Evolutionary conservation across 2,888 invertebrate species (phyloP), one percentile per base, ranked within the genome.

Genomic region (Lumbricus terrestris): DNA sequence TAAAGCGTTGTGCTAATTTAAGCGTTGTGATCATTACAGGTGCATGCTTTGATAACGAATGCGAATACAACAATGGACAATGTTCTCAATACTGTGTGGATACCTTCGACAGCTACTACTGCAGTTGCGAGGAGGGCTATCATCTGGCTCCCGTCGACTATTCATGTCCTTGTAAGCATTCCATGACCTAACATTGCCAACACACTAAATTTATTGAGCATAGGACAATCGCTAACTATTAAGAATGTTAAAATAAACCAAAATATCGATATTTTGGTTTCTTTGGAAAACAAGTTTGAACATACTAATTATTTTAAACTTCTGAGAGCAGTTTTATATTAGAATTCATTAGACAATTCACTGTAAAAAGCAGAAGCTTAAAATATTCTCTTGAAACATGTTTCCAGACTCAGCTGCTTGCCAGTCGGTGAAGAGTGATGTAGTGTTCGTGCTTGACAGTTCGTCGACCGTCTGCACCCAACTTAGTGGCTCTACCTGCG

Each of bases 11-110:
- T 35, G 35, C 85, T 85, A 37, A 35, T 34, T 20, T 5, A 34
- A 35, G 5, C 29, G 11, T 5, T 42, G 33, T 42, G 29, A 20
- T 34, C 33, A 54, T 69, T 54, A 23, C 69, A 37, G 89, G 69
- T 33, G 15, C 54, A 34, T 69, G 54, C 33, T 47, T 34, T 38
- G 54, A 38, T 23, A 90, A 92, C 69, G 91, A 92, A 89, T 92
- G 92, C 89, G 37, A 35, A 6, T 35, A 40, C n/a, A 88, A 90
- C 88, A 92, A 92, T 38, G 92, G 92, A 37, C 91, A 91, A 13
- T 92, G 92, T 82, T 82, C 89, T 23, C 92, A 92, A 42, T 42
- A 82, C 29, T 92, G 92, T 83, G 89, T 91, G 33, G 91, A 92
- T 88, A 91, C 91, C 82, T 90, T 89, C n/a, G 92, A 92, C 38